phyloP scores from a whole-genome alignment of 2,113 vertebrate species.

The Rousettus leschenaultii region DNA sequence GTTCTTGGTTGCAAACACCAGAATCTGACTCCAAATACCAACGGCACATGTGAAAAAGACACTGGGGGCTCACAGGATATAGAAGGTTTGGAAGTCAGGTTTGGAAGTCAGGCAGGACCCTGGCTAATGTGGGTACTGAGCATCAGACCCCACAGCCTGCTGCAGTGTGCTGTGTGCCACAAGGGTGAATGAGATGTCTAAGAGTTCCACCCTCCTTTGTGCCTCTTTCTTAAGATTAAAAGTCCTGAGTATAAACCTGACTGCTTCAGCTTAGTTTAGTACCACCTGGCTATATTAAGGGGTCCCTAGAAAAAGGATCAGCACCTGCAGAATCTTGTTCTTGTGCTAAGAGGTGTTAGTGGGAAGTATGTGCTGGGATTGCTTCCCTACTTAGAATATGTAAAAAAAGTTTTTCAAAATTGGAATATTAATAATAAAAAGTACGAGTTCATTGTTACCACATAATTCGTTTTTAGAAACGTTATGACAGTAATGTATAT shows the following conservation, averaged over 20 bases:
- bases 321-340: neutral
- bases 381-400: neutral
- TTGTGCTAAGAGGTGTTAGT: neutral
- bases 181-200: neutral
- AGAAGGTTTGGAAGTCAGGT: neutral
- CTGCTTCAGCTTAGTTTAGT: neutral
- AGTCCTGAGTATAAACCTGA: neutral
- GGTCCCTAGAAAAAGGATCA: neutral
- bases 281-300: neutral
- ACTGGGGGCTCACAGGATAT: fast-evolving
- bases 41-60: neutral
- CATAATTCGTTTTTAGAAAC: neutral
- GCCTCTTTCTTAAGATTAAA: neutral
- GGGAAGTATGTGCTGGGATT: neutral
- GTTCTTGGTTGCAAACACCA: neutral
- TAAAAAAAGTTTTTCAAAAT: neutral
- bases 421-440: neutral
- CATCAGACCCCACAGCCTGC: neutral
- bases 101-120: neutral
- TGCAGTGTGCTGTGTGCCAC: neutral
- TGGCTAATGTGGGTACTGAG: neutral
- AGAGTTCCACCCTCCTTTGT: neutral
- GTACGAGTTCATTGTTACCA: neutral
- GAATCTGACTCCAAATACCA: neutral
- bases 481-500: neutral